Percentiles rank a stretch among this genome's conserved stretches.
Conservation (phyloP, 2,797 vertebrate species). For the Psittacula derbiana region DNA sequence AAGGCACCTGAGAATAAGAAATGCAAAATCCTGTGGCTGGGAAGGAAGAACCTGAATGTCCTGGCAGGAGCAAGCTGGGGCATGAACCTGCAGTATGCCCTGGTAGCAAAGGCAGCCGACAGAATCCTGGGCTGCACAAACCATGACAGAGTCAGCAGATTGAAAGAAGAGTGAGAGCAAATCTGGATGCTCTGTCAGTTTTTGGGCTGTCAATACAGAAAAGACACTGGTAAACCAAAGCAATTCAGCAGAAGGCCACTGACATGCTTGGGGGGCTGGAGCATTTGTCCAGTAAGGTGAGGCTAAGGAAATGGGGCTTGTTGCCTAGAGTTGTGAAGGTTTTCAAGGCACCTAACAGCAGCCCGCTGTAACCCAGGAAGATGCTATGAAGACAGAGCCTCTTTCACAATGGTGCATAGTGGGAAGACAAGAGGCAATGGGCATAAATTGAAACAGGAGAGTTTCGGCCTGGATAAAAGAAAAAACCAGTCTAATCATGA, state of each 20-base stretch:
- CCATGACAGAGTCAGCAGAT: fast-evolving
- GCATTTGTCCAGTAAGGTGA: not conserved
- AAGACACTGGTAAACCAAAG: not conserved
- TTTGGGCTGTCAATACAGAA: not conserved
- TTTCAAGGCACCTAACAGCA: not conserved
- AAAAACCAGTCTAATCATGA: not conserved
- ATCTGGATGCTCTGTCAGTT: not conserved
- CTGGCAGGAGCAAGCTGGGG: not conserved
- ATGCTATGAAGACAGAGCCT: not conserved
- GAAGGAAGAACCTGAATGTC: not conserved
- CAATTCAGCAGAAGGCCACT: not conserved
- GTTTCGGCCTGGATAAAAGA: not conserved
- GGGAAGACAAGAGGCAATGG: not conserved
- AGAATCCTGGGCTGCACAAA: not conserved
- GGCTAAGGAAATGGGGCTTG: not conserved
- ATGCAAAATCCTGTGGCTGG: not conserved
- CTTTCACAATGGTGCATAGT: not conserved
- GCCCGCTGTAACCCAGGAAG: not conserved
- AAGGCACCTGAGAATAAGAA: not conserved
- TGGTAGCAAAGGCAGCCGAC: not conserved
- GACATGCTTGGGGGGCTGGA: not conserved
- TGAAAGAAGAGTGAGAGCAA: not conserved
- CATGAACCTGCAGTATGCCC: not conserved
- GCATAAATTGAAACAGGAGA: not conserved
- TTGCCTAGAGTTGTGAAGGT: not conserved